Percentiles rank a stretch among this genome's conserved stretches.
Conservation (phyloP, 2,888 invertebrate genomes). For the Bugulina stolonifera region DNA sequence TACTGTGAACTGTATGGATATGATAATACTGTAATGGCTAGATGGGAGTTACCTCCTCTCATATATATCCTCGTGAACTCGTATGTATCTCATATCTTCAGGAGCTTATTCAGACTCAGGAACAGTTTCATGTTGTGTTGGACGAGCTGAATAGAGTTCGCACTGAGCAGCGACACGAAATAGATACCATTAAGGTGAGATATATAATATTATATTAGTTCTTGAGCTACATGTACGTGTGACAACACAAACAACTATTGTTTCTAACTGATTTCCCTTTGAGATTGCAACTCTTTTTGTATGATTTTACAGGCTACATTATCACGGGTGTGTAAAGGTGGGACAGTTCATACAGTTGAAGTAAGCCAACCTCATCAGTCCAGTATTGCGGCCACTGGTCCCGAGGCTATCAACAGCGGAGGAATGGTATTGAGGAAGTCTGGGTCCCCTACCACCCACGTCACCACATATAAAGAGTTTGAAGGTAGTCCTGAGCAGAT, state of each 20-base stretch:
- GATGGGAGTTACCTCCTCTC: no score
- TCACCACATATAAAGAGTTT: slow-evolving; percentile 20
- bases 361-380: neutral
- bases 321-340: slow-evolving; percentile 6
- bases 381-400: neutral
- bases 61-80: no score
- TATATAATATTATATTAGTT: no score
- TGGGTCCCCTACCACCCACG: neutral
- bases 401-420: neutral
- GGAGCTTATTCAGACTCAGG: slow-evolving; percentile 17
- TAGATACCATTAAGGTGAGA: slow-evolving; percentile 1
- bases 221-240: no score
- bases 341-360: neutral
- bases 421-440: neutral
- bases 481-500: slow-evolving; percentile 23
- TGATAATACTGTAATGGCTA: no score
- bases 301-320: neutral
- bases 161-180: slow-evolving; percentile 7
- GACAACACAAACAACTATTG: no score
- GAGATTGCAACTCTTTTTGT: no score
- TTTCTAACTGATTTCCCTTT: no score
- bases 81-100: no score
- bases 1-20: no score
- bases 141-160: slow-evolving; percentile 6
- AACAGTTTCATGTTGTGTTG: slow-evolving; percentile 23